Evolutionary conservation across 2,113 vertebrate genomes (phyloP), one percentile per base, ranked within the genome.

Genomic region (Chamaetylas fuelleborni): DNA sequence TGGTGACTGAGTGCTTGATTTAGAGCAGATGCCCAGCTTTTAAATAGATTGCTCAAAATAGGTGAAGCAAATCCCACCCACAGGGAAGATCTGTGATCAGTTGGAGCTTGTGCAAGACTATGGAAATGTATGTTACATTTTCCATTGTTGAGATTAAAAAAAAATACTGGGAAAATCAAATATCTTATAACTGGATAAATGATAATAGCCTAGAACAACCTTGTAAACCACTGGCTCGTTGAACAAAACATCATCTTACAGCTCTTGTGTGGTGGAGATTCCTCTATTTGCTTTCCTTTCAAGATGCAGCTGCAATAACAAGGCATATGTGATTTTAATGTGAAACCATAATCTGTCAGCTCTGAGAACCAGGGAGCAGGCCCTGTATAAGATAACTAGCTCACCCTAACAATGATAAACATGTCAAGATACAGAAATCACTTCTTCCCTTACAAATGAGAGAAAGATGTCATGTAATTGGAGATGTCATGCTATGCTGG

Each of bases 241-340:
- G 92, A 94, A 81, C 33, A 70, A 95, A 93, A 94, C 74, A 88
- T 82, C 29, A 33, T 90, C 90, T 83, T 64, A 48, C 31, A 78
- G 42, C 72, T 81, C 67, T 83, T 26, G 62, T 86, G 85, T 67
- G 64, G 85, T 90, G 72, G 60, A 88, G 90, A 94, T 88, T 80
- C 47, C 56, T 88, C 67, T 96, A 8, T 93, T 96, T 97, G 79
- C 72, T 92, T 94, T 96, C 56, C 64, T 97, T 95, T 94, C 85
- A 70, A 94, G 92, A 93, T 78, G 85, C 94, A 96, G 92, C 94
- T 97, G 90, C 76, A 96, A 92, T 90, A 96, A 96, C 93, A 95
- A 92, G 72, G 93, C 79, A 45, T 93, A 67, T 83, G 71, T 96
- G 85, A 96, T 96, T 91, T 96, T 91, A 90, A 94, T 90, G 76